Base-by-base conservation (phyloP, 2,888 invertebrate species). In the Seladonia tumulorum region DNA sequence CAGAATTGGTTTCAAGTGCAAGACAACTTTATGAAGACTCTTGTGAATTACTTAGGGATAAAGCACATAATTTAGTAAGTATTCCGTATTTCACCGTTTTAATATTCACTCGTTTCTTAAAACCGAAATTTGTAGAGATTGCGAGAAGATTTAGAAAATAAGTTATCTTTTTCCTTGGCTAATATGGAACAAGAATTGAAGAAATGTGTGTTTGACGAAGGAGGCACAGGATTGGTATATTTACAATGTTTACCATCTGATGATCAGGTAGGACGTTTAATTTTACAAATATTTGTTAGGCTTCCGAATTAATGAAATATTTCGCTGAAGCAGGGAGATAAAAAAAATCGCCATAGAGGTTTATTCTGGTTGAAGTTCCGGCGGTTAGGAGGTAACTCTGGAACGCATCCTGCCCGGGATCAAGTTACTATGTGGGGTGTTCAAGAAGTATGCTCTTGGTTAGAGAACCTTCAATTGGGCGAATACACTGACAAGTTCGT, bases 401-500 rank as follows among this genome's bases (percentile, higher is more conserved):
- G 96, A 94, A 94, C 95, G 94, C 94, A 94, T 87, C 92, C 92
- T 16, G 91, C 92, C 74, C 91, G 93, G 49, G 94, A 95, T 76
- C 94, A 94, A 83, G 94, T 94, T 5, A 94, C 93, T 8, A 94
- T 94, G 76, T 99, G 99, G 99, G 97, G 98, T 53, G 97, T 98
- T 14, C 97, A 97, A 79, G 99, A 99, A 94, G 99, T 99, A 2
- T 98, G 97, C 79, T 96, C 96, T 14, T 99, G 99, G 99, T 95
- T 99, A 88, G 98, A 98, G 90, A 97, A 97, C 1, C 96, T 99
- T 86, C 98, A 98, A 85, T 96, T 99, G 22, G 97, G 97, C 0
- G 99, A 99, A 94, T 99, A 99, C 95, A 96, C 97, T 5, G 98
- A 98, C n/a, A 97, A 97, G 83, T 99, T 99, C 94, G 96, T 97